phyloP scores from a whole-genome alignment of 2,113 vertebrate genomes.

The Galbula dea region DNA sequence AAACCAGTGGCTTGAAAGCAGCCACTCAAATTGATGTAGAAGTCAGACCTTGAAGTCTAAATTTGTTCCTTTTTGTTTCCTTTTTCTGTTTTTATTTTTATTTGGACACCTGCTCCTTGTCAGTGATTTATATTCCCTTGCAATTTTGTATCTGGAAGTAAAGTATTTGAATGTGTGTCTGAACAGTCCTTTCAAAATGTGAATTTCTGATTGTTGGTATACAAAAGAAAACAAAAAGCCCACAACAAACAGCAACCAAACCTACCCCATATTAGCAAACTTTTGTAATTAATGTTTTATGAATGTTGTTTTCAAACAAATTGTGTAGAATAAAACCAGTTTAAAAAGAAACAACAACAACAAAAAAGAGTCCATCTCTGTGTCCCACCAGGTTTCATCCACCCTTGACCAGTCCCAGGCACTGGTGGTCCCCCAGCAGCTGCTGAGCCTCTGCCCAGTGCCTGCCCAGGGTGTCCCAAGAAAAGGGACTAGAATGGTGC shows the following conservation, averaged over 20 bases:
- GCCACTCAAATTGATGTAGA: background rate
- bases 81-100: background rate
- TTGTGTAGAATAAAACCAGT: conserved; percentile 38
- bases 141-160: conserved; percentile 28
- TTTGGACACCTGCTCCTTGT: background rate
- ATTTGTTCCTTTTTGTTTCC: background rate
- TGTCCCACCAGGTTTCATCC: background rate
- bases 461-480: background rate
- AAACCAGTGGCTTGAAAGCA: background rate
- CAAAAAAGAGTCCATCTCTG: background rate
- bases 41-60: background rate
- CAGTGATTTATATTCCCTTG: background rate
- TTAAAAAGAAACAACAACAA: background rate
- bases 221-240: background rate
- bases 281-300: conserved; percentile 53
- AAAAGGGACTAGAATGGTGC: background rate
- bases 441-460: fast-evolving
- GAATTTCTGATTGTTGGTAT: conserved; percentile 17
- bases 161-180: conserved; percentile 46
- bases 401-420: fast-evolving
- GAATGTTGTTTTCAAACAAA: conserved; percentile 3
- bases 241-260: no score
- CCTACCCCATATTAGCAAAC: background rate
- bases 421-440: background rate
- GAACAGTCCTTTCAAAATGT: conserved; percentile 31